Conservation (phyloP, 1,140 invertebrate genomes). For the Orchesella cincta region DNA sequence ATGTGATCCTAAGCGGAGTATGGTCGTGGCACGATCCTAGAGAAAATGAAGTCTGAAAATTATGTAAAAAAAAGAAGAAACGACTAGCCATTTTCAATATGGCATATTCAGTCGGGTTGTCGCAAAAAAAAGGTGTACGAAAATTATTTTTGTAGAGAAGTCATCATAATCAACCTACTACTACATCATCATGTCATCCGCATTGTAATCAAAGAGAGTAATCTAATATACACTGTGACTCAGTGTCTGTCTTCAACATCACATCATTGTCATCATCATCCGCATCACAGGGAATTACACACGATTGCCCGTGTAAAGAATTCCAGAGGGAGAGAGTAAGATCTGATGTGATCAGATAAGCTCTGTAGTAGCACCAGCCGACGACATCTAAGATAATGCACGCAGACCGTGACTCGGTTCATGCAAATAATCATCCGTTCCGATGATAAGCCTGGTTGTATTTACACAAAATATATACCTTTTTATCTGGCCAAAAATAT, state of each 20-base stretch:
- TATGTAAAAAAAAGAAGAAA: constrained; percentile 7
- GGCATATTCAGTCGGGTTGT: not conserved
- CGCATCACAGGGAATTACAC: too few species aligned
- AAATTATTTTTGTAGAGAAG: constrained; percentile 19
- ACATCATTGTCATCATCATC: constrained; percentile 1
- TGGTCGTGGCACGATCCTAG: constrained; percentile 9
- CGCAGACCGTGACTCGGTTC: constrained; percentile 16
- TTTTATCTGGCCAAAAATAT: not conserved
- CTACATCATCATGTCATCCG: not conserved
- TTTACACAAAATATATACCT: not conserved
- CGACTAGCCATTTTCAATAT: not conserved
- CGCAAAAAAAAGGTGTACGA: not conserved
- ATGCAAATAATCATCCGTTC: constrained; percentile 2
- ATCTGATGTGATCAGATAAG: too few species aligned
- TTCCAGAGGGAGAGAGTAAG: not conserved
- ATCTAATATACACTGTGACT: constrained; percentile 12
- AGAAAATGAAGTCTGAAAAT: not conserved
- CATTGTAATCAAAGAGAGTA: constrained; percentile 6
- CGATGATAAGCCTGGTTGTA: not conserved
- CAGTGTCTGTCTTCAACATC: not conserved
- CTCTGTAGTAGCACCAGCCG: not conserved
- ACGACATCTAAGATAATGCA: too few species aligned
- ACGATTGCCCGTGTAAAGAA: too few species aligned
- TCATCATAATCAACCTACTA: not conserved
- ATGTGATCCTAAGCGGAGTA: constrained; percentile 17